Base-by-base conservation (phyloP, 2,113 vertebrate genomes). In the Indicator indicator region DNA sequence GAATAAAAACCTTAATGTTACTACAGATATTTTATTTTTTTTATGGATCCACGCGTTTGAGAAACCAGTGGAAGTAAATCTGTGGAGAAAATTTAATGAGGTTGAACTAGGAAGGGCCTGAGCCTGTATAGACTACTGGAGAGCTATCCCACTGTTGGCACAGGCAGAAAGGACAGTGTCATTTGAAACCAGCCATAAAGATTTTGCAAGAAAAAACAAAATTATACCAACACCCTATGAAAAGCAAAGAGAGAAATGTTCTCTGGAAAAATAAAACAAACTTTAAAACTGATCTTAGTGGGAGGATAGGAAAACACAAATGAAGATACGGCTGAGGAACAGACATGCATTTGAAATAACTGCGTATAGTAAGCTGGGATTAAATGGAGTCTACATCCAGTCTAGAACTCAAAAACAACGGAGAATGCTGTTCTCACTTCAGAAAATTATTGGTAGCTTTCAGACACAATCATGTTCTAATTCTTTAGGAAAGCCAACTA, bases 221-320 rank as follows among this genome's bases (percentile, higher is more conserved):
- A 77, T 27, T 3, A 83, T 33, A 92, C 28, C 46, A 76, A 64
- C 14, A 88, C 71, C 70, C 70, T 46, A 85, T 54, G 30, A 92
- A 92, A 91, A 95, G n/a, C 33, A 64, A 86, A 64, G 48, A 91
- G 59, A 89, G 60, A 81, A 72, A 86, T 64, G 33, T 59, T 90
- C 67, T 92, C 88, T 64, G 62, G 36, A 89, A 58, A 90, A 81
- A 92, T 60, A 81, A 75, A 95, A 90, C 40, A 74, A 90, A 79
- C 40, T 59, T 74, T 33, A 82, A 86, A 94, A 79, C 0, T 1
- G 44, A 89, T 32, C n/a, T 69, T 55, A 77, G 60, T 64, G 42
- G 79, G 38, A 76, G n/a, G 38, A 71, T 3, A 80, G 32, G 56
- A 90, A 72, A 83, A 42, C 28, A 85, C 83, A 82, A 16, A 75